Conservation (phyloP, 2,888 invertebrate species). For the Hydrotaea cyrtoneurina region DNA sequence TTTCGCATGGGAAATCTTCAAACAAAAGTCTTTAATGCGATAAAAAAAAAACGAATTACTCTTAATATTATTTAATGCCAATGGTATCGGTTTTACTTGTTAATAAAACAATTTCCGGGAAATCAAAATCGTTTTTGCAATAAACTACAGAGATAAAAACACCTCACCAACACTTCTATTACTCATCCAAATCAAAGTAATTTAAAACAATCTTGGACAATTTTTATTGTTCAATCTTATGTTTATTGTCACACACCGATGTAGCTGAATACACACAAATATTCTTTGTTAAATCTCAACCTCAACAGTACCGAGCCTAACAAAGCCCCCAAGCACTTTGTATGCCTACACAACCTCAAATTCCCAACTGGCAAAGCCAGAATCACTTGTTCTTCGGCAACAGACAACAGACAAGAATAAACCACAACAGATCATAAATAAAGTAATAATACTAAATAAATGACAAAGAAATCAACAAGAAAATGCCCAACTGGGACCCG, state of each 20-base stretch:
- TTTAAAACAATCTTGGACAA: slow-evolving; percentile 16
- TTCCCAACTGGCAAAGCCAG: slow-evolving; percentile 21
- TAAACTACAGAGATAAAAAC: not conserved
- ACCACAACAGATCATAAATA: slow-evolving; percentile 41
- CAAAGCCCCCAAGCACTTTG: slow-evolving; percentile 13
- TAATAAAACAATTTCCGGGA: too few species aligned
- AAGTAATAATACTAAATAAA: slow-evolving; percentile 37
- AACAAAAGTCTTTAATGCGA: too few species aligned
- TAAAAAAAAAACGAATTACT: too few species aligned
- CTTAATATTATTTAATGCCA: too few species aligned
- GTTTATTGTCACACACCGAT: not conserved
- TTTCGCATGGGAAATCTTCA: too few species aligned
- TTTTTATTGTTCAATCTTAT: not conserved
- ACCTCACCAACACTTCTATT: not conserved
- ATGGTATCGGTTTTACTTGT: too few species aligned
- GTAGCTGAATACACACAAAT: not conserved
- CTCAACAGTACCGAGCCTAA: not conserved
- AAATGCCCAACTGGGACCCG: slow-evolving; percentile 31
- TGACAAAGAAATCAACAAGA: slow-evolving; percentile 35
- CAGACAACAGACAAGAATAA: not conserved
- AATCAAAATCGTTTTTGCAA: too few species aligned
- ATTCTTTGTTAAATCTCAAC: slow-evolving; percentile 17
- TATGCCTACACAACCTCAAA: slow-evolving; percentile 8
- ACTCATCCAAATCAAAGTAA: not conserved
- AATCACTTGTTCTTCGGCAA: not conserved